Evolutionary conservation across 2,797 vertebrate species (phyloP), one percentile per base, ranked within the genome.

Genomic region (Karalla daura): DNA sequence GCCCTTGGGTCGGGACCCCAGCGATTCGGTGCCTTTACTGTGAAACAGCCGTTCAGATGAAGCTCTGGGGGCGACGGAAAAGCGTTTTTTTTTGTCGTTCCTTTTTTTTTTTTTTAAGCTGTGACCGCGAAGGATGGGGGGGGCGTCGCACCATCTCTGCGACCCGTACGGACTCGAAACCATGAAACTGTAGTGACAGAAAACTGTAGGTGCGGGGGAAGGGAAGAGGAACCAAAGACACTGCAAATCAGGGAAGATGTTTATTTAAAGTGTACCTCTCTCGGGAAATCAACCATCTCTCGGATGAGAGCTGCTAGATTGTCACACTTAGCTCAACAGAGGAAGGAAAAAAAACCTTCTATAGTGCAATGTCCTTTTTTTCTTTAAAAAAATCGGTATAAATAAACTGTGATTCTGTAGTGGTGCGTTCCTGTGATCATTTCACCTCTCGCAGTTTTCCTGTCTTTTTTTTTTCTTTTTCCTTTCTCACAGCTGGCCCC

Each of bases 1-100:
- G n/a, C n/a, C n/a, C n/a, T n/a, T n/a, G n/a, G n/a, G n/a, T n/a
- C n/a, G n/a, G n/a, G n/a, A n/a, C n/a, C n/a, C n/a, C n/a, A n/a
- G n/a, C n/a, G n/a, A n/a, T 30, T 39, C 14, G 51, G 63, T 58
- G 71, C 75, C 51, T 75, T 74, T 51, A 75, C 65, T 84, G 84
- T 83, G 79, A 82, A 76, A 44, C 63, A 21, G 49, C 59, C n/a
- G n/a, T n/a, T 46, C 27, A 47, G 41, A 35, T 47, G 33, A 35
- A 36, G 17, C 5, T n/a, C 12, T n/a, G n/a, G n/a, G n/a, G n/a
- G 13, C 20, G 45, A 39, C 30, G 11, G 13, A 49, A 5, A 9
- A 2, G 24, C 21, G 2, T 14, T 6, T 14, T 27, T 58, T 28
- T 21, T 2, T 18, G 25, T 56, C 20, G 1, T 23, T 28, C 3